These are phyloP conservation scores for Xestobium rufovillosum DNA, from an alignment of 2,888 invertebrate species.

Conservation along the genomic window DNA sequence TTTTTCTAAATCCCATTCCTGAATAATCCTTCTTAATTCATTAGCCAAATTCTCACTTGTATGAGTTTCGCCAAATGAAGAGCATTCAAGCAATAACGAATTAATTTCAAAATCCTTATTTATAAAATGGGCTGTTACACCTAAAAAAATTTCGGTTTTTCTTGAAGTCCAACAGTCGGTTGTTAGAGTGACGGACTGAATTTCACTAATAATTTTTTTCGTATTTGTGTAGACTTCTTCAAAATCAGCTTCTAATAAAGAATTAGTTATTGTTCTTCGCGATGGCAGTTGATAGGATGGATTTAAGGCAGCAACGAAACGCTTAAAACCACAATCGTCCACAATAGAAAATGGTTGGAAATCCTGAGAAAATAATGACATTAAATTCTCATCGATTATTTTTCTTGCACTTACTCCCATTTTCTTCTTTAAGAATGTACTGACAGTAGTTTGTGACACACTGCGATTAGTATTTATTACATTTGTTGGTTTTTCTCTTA, in stretches of 20 bases:
- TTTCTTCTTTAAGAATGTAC: background rate
- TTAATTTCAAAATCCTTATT: conserved; percentile 24
- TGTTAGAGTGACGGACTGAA: conserved; percentile 24
- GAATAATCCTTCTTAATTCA: conserved; percentile 20
- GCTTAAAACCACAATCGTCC: conserved; percentile 22
- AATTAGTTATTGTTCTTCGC: background rate
- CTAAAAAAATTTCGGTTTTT: conserved; percentile 27
- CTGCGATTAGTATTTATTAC: too few species aligned
- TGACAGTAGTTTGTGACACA: background rate
- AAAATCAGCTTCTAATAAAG: background rate
- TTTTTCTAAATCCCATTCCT: conserved; percentile 22
- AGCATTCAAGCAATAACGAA: conserved; percentile 25
- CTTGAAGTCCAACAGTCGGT: conserved; percentile 31
- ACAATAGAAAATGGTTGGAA: conserved; percentile 24
- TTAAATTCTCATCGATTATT: conserved; percentile 16
- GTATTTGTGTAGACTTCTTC: conserved; percentile 1
- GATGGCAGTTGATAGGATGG: conserved; percentile 2
- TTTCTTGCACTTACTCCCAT: background rate
- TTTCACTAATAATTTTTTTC: conserved; percentile 15
- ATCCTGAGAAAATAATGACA: conserved; percentile 24
- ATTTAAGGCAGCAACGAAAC: conserved; percentile 11
- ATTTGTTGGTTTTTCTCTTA: too few species aligned
- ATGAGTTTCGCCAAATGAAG: conserved; percentile 19
- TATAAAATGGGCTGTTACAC: conserved; percentile 27
- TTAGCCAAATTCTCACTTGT: conserved; percentile 26